Evolutionary conservation across 2,888 invertebrate species (phyloP).

Genomic region (Drosophila greeni): DNA sequence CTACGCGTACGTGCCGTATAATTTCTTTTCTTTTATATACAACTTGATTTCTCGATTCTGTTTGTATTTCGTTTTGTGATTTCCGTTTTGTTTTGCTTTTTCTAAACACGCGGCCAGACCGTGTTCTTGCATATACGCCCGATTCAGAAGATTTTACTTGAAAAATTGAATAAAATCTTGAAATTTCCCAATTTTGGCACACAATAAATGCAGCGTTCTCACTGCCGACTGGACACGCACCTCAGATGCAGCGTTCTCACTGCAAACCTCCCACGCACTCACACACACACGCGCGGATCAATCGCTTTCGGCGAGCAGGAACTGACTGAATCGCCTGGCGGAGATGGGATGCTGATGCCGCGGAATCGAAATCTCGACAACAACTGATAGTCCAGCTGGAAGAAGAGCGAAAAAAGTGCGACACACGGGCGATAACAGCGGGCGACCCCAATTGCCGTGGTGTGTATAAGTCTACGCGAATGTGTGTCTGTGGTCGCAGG

Average conservation of each 20-base stretch:
- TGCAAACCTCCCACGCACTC: constrained; percentile 21
- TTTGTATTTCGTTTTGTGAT: constrained; percentile 41
- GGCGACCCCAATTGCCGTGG: constrained; percentile 51
- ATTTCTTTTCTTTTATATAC: constrained; percentile 26
- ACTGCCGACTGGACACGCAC: constrained; percentile 9
- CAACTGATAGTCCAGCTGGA: constrained; percentile 65
- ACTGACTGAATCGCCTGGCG: constrained; percentile 61
- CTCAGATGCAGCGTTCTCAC: constrained; percentile 15
- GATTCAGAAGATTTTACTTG: not conserved
- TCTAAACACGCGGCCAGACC: constrained; percentile 66
- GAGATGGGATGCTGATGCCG: constrained; percentile 51
- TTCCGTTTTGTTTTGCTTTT: constrained; percentile 57
- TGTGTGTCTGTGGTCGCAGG: constrained; percentile 11
- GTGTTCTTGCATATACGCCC: constrained; percentile 37
- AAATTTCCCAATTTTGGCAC: not conserved
- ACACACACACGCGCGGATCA: constrained; percentile 8
- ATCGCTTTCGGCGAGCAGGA: constrained; percentile 63
- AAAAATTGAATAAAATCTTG: not conserved
- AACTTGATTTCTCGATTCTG: constrained; percentile 27
- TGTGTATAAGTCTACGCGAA: constrained; percentile 11
- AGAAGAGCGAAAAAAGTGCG: constrained; percentile 47
- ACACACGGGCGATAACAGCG: constrained; percentile 57
- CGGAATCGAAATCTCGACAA: constrained; percentile 66
- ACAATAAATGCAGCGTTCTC: constrained; percentile 15
- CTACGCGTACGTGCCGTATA: constrained; percentile 35